Conservation (phyloP, 2,797 vertebrate genomes). For the Lophotriccus pileatus region DNA sequence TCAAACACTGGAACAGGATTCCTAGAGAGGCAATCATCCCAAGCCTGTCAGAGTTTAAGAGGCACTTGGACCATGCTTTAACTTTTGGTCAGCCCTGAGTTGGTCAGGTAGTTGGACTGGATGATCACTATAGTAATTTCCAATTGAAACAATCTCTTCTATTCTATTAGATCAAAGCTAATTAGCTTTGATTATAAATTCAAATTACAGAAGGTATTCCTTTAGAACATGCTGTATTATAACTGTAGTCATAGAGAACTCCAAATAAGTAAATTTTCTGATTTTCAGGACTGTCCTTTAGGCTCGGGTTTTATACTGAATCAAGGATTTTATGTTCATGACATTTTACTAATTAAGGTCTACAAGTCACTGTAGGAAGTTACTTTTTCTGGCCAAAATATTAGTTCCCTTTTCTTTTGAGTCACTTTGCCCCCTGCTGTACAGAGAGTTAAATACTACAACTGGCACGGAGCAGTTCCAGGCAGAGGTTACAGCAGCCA, state of each 20-base stretch:
- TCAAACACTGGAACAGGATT: neutral
- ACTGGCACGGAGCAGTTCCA: neutral
- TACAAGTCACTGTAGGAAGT: neutral
- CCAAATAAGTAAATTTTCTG: neutral
- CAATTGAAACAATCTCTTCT: neutral
- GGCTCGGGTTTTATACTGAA: neutral
- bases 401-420: neutral
- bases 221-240: neutral
- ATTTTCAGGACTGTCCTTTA: neutral
- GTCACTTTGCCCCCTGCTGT: constrained; percentile 27
- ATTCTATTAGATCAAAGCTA: no score
- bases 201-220: neutral
- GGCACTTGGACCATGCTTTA: neutral
- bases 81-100: neutral
- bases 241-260: neutral
- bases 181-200: neutral
- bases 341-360: neutral
- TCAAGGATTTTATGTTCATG: neutral
- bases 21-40: fast-evolving
- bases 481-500: neutral
- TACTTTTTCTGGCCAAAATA: neutral
- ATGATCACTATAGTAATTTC: fast-evolving
- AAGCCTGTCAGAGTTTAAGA: neutral
- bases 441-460: neutral
- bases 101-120: neutral